Conservation (phyloP, 1,140 invertebrate genomes). For the Neelides sp. region DNA sequence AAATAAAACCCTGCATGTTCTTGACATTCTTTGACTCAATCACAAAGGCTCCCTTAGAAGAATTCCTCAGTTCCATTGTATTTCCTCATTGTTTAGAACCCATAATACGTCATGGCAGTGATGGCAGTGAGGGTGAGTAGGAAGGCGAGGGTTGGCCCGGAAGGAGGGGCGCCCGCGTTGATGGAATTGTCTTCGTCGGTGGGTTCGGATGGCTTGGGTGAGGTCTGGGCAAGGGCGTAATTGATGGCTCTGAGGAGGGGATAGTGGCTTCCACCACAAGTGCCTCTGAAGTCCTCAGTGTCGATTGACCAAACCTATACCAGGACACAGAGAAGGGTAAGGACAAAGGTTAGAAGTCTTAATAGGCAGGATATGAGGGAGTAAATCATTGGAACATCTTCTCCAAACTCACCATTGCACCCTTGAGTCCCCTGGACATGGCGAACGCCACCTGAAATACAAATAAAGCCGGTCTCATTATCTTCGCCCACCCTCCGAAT, state of each 20-base stretch:
- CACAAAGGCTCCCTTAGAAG: no score
- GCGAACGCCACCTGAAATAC: constrained; percentile 32
- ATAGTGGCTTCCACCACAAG: constrained; percentile 37
- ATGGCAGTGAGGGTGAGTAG: neutral
- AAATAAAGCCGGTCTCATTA: no score
- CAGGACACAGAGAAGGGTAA: neutral
- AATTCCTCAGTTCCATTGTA: no score
- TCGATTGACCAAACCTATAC: constrained; percentile 22
- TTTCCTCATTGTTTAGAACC: no score
- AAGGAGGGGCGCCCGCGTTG: neutral
- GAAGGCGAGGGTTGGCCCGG: constrained; percentile 6
- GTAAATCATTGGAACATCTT: no score
- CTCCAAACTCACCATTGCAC: constrained; percentile 38
- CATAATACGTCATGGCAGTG: neutral
- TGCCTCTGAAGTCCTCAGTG: constrained; percentile 40
- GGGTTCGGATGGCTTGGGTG: neutral
- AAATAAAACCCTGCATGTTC: no score
- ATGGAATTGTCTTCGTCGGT: neutral
- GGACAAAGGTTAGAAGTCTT: no score
- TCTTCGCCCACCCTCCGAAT: no score
- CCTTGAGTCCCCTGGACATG: constrained; percentile 37
- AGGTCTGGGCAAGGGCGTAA: constrained; percentile 31
- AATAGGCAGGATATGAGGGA: no score
- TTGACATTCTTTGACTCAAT: no score
- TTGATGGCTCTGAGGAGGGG: constrained; percentile 41